Conservation (phyloP, 2,113 vertebrate genomes). For the Noctilio leporinus region DNA sequence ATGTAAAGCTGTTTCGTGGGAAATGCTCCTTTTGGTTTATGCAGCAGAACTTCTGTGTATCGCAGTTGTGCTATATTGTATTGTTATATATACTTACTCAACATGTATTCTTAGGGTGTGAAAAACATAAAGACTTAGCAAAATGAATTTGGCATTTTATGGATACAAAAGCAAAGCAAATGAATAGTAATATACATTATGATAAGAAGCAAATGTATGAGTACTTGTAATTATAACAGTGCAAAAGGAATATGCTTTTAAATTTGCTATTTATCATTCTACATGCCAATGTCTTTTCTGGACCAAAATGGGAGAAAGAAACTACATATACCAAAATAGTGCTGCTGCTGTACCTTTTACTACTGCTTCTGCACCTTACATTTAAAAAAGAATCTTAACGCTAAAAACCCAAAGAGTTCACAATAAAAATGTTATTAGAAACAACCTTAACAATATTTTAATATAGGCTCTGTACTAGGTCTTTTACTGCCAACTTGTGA, state of each 20-base stretch:
- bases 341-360: too few relatives aligned
- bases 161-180: conserved; percentile 37
- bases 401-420: neutral
- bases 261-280: conserved; percentile 31
- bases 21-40: conserved; percentile 10
- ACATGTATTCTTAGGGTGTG: conserved; percentile 47
- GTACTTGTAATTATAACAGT: neutral
- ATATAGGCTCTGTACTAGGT: neutral
- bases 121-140: conserved; percentile 41
- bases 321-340: neutral
- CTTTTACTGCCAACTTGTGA: neutral
- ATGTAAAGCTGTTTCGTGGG: conserved; percentile 37
- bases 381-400: neutral
- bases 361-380: neutral
- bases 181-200: neutral
- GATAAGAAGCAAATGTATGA: neutral
- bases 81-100: neutral
- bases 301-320: neutral
- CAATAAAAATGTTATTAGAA: neutral
- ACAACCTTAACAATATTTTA: neutral
- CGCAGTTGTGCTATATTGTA: conserved; percentile 21
- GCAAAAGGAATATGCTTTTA: neutral
- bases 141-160: conserved; percentile 55
- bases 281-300: neutral
- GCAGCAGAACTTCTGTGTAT: conserved; percentile 44